Percentiles rank a stretch among this genome's conserved stretches.
Evolutionary conservation across 2,888 invertebrate genomes (phyloP).

Genomic region (Tinea semifulvella): DNA sequence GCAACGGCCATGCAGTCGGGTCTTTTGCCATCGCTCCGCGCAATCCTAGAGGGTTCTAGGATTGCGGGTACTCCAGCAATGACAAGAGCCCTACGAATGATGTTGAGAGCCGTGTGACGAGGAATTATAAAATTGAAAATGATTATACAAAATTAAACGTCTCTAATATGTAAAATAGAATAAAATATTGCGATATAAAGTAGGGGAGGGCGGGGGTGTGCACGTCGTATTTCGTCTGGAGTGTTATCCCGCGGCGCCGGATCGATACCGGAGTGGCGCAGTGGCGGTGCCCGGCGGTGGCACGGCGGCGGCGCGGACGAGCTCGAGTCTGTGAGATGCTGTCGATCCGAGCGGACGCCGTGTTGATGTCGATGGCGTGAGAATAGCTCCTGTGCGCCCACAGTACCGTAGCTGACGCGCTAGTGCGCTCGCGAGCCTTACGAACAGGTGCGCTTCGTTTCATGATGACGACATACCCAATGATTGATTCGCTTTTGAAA

Average conservation of each 20-base stretch:
- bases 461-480: slow-evolving; percentile 55
- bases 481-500: slow-evolving; percentile 56
- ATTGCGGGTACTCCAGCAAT: too few species aligned
- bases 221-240: slow-evolving; percentile 66
- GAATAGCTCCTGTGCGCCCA: slow-evolving; percentile 57
- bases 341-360: slow-evolving; percentile 59
- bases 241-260: slow-evolving; percentile 64
- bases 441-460: slow-evolving; percentile 22
- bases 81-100: too few species aligned
- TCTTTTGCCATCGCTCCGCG: too few species aligned
- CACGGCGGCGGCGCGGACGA: slow-evolving; percentile 47
- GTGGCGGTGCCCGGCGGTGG: slow-evolving; percentile 56
- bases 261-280: slow-evolving; percentile 67
- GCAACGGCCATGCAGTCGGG: too few species aligned
- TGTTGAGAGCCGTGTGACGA: too few species aligned
- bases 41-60: too few species aligned
- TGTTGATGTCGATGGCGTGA: slow-evolving; percentile 59
- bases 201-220: slow-evolving; percentile 60
- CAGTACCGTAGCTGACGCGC: slow-evolving; percentile 31
- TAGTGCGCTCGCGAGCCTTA: slow-evolving; percentile 50
- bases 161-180: too few species aligned
- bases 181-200: slow-evolving; percentile 36
- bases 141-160: too few species aligned
- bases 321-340: slow-evolving; percentile 63
- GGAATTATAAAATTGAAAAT: too few species aligned